These are phyloP conservation scores for Nomada hirtipes DNA, from an alignment of 2,888 invertebrate genomes.

Conservation along the genomic window DNA sequence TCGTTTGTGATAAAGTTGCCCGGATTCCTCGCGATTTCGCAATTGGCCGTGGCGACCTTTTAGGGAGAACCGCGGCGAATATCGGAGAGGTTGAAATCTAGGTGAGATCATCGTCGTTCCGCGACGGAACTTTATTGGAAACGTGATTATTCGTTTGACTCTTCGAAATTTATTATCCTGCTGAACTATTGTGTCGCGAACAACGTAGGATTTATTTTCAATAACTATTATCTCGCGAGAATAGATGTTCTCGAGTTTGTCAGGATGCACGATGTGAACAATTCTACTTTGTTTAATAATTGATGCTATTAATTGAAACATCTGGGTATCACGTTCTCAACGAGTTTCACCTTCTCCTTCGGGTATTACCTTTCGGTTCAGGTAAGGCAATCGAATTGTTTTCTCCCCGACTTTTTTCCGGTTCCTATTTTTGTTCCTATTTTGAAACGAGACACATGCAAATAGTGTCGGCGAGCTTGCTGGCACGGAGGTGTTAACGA, in stretches of 20 bases:
- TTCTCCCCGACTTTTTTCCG: conserved; percentile 22
- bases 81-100: too few relatives aligned
- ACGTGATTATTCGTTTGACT: too few relatives aligned
- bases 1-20: conserved; percentile 12
- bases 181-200: background rate
- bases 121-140: background rate
- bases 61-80: background rate
- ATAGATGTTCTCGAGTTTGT: too few relatives aligned
- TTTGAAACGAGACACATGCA: conserved; percentile 73
- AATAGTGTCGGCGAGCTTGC: conserved; percentile 77
- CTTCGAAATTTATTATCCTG: too few relatives aligned
- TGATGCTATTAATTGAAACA: too few relatives aligned
- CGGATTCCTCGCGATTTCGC: background rate
- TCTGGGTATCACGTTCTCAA: too few relatives aligned
- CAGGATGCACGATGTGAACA: too few relatives aligned
- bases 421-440: conserved; percentile 48
- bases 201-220: background rate
- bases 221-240: background rate
- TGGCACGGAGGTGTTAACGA: conserved; percentile 81
- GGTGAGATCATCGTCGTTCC: too few relatives aligned
- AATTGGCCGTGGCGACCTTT: too few relatives aligned
- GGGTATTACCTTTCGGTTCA: background rate
- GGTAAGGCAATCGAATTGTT: conserved; percentile 12
- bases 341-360: too few relatives aligned
- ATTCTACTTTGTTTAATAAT: too few relatives aligned